Conservation (phyloP, 2,113 vertebrate genomes). For the Callipepla californica region DNA sequence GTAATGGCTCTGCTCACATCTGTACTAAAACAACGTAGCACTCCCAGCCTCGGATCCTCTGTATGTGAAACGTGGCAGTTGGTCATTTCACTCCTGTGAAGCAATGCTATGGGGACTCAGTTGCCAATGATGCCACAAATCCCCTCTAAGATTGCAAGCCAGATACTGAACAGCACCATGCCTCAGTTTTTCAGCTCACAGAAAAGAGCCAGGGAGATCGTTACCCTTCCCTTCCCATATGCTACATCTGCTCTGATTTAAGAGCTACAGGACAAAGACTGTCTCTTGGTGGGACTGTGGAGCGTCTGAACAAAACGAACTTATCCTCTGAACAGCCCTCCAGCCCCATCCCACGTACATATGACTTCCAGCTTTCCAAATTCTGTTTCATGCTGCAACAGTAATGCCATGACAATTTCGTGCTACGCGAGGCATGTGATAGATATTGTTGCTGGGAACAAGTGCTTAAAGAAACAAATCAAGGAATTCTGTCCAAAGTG, state of each 20-base stretch:
- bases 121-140: rapidly evolving
- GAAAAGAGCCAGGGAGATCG: neutral
- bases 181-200: neutral
- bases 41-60: rapidly evolving
- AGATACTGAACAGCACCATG: neutral
- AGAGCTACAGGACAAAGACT: neutral
- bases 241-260: neutral
- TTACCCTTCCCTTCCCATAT: neutral
- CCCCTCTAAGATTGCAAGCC: neutral
- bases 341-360: rapidly evolving
- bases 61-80: rapidly evolving
- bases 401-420: neutral
- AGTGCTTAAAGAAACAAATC: neutral
- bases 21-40: rapidly evolving
- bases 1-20: neutral
- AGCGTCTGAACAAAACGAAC: neutral
- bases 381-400: neutral
- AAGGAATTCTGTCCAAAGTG: neutral
- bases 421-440: neutral
- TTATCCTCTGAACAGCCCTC: neutral
- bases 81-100: neutral
- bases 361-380: neutral
- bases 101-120: rapidly evolving
- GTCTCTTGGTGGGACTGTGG: neutral
- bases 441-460: neutral